Evolutionary conservation across 2,113 vertebrate genomes (phyloP).

Genomic region (Serranochromis macrocephalus): DNA sequence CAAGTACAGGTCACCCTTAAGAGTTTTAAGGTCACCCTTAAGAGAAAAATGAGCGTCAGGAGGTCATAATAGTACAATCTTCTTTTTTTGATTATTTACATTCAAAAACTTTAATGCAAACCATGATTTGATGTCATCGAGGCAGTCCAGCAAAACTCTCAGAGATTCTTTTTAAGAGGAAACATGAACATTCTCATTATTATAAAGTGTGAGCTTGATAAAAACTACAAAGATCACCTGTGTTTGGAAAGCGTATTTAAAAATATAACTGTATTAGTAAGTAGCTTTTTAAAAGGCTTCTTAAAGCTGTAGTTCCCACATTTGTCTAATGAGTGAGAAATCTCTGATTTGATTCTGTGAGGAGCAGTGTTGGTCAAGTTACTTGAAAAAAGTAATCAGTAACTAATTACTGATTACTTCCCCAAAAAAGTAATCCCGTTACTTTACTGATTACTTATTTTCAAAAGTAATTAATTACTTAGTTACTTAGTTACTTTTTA

Average conservation of each 20-base stretch:
- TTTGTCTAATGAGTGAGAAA: not conserved
- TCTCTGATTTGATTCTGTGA: not conserved
- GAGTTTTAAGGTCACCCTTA: not conserved
- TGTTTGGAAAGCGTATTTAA: not conserved
- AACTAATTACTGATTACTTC: no score
- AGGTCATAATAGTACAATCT: not conserved
- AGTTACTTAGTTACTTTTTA: no score
- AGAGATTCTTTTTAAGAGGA: not conserved
- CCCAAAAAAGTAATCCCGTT: no score
- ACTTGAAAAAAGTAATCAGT: no score
- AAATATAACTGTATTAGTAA: not conserved
- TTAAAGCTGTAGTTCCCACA: not conserved
- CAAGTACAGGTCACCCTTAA: not conserved
- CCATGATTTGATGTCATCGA: not conserved
- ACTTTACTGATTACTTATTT: no score
- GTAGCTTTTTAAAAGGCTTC: not conserved
- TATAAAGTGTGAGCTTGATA: not conserved
- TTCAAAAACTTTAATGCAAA: not conserved
- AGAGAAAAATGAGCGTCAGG: not conserved
- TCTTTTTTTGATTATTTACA: not conserved
- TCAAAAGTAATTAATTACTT: no score
- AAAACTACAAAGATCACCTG: not conserved
- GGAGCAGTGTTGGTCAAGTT: not conserved
- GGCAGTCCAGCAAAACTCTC: not conserved
- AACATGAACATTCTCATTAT: not conserved